phyloP scores from a whole-genome alignment of 2,797 vertebrate species.

The Pipistrellus pygmaeus region DNA sequence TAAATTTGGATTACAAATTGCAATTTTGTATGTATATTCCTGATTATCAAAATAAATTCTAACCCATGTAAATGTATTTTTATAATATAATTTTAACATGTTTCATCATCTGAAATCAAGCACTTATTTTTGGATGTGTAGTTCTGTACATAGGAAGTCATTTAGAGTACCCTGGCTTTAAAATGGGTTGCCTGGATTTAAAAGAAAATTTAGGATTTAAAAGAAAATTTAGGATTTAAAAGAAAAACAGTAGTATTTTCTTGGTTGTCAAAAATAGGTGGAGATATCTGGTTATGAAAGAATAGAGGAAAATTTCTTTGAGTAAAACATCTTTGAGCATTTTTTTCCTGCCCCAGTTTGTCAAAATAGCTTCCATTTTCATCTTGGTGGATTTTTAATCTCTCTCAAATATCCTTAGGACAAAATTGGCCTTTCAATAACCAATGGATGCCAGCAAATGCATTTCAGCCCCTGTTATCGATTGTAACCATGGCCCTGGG shows the following conservation, averaged over 20 bases:
- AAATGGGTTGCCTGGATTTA: slow-evolving; percentile 25
- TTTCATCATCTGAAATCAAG: slow-evolving; percentile 49
- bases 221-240: slow-evolving; percentile 48
- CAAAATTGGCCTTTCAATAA: background rate
- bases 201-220: slow-evolving; percentile 48
- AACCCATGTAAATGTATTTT: slow-evolving; percentile 11
- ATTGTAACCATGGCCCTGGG: slow-evolving; percentile 76
- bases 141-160: background rate
- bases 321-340: background rate
- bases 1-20: slow-evolving; percentile 20
- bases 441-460: background rate
- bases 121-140: background rate
- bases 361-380: slow-evolving; percentile 39
- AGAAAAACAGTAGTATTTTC: slow-evolving; percentile 26
- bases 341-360: background rate
- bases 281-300: slow-evolving; percentile 27
- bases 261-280: slow-evolving; percentile 51
- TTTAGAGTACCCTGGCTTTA: slow-evolving; percentile 40
- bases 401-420: background rate
- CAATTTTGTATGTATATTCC: background rate
- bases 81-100: slow-evolving; percentile 11
- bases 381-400: background rate
- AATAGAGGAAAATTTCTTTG: background rate
- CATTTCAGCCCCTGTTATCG: slow-evolving; percentile 72
- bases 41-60: slow-evolving; percentile 47